phyloP scores from a whole-genome alignment of 2,797 vertebrate genomes.

The Malacoctenus gilli region DNA sequence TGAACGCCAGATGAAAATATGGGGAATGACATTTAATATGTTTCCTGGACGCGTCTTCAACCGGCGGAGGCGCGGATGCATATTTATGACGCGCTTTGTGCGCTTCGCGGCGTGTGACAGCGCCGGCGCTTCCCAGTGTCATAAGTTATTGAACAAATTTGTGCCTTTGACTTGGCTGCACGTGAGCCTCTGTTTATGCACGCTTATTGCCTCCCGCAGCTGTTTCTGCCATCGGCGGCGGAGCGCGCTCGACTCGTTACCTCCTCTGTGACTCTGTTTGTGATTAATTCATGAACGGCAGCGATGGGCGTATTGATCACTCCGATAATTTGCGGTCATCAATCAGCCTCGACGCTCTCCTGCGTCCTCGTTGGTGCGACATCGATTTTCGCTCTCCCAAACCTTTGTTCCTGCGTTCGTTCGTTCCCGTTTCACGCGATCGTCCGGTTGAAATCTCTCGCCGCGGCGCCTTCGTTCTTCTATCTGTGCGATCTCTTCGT shows the following conservation, averaged over 20 bases:
- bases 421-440: constrained; percentile 66
- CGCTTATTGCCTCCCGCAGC: constrained; percentile 43
- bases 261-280: constrained; percentile 60
- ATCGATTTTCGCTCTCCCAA: constrained; percentile 72
- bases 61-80: constrained; percentile 59
- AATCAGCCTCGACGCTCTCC: constrained; percentile 75
- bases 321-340: constrained; percentile 80
- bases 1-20: constrained; percentile 62
- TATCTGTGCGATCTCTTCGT: constrained; percentile 35
- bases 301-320: constrained; percentile 79
- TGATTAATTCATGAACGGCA: constrained; percentile 79
- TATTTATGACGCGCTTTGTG: constrained; percentile 68
- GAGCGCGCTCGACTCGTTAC: constrained; percentile 55
- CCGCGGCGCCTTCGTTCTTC: constrained; percentile 41
- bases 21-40: constrained; percentile 73
- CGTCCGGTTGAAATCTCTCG: constrained; percentile 51
- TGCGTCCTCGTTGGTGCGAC: constrained; percentile 71
- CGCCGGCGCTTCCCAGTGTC: constrained; percentile 45
- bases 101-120: constrained; percentile 35
- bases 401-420: too few relatives aligned
- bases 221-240: constrained; percentile 34
- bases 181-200: constrained; percentile 47
- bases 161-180: constrained; percentile 41
- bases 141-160: constrained; percentile 71
- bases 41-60: constrained; percentile 53